These are phyloP conservation scores for Colius striatus DNA, from an alignment of 2,113 vertebrate species.

Conservation along the genomic window DNA sequence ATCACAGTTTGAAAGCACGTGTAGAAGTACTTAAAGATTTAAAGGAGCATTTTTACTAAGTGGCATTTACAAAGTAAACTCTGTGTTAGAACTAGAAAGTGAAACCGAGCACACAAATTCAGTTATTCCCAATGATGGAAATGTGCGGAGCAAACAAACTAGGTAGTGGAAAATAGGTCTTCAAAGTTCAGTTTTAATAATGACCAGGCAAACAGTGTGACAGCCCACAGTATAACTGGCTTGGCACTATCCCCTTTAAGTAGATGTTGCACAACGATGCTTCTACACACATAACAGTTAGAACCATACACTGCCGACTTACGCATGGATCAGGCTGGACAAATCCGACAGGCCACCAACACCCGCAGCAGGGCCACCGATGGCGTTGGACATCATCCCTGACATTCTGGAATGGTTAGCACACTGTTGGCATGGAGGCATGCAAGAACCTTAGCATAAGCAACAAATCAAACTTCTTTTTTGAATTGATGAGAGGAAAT, in stretches of 20 bases:
- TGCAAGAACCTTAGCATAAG: not conserved
- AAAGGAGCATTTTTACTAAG: not conserved
- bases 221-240: not conserved
- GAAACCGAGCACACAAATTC: not conserved
- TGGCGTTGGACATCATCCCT: constrained; percentile 97
- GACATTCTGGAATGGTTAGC: constrained; percentile 87
- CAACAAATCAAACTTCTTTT: not conserved
- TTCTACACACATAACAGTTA: not conserved
- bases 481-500: not conserved
- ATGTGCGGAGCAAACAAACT: not conserved
- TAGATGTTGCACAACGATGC: not conserved
- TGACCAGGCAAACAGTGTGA: not conserved
- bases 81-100: not conserved
- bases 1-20: not conserved
- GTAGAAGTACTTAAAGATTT: not conserved
- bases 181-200: not conserved
- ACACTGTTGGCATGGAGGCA: not conserved
- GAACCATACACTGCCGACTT: constrained; percentile 66
- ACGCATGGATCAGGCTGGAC: constrained; percentile 97
- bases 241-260: not conserved
- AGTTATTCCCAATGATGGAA: not conserved
- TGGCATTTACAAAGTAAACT: not conserved
- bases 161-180: not conserved
- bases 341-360: constrained; percentile 94
- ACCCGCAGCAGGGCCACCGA: constrained; percentile 91